Conservation (phyloP, 2,888 invertebrate genomes). For the Mimachlamys varia region DNA sequence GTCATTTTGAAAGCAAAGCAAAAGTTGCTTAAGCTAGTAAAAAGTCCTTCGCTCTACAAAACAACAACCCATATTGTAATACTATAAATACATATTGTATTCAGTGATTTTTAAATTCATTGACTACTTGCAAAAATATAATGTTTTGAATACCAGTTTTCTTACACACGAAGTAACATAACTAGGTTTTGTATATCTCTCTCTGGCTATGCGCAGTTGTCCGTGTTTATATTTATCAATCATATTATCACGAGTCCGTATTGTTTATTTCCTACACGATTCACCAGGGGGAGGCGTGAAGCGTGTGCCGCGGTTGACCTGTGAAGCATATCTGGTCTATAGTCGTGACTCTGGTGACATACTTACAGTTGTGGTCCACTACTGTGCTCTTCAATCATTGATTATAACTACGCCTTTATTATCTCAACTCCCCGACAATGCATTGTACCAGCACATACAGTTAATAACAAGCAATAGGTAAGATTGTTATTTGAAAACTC, state of each 20-base stretch:
- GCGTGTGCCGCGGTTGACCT: background rate
- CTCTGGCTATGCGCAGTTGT: background rate
- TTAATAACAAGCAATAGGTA: background rate
- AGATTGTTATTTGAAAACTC: too few species aligned
- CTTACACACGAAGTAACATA: too few species aligned
- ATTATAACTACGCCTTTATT: background rate
- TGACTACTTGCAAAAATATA: too few species aligned
- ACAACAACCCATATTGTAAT: too few species aligned
- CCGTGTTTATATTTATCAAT: background rate
- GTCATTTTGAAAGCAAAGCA: too few species aligned
- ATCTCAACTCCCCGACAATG: background rate
- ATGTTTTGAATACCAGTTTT: too few species aligned
- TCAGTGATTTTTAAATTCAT: too few species aligned
- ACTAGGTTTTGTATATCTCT: too few species aligned
- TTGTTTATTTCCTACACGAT: background rate
- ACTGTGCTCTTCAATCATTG: background rate
- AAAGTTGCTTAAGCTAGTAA: too few species aligned
- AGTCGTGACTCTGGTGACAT: background rate
- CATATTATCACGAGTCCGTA: background rate
- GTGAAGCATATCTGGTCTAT: background rate
- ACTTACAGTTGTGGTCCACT: background rate
- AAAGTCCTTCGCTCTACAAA: too few species aligned
- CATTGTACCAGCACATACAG: background rate
- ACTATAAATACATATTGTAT: too few species aligned
- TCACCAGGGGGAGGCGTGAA: background rate